phyloP scores from a whole-genome alignment of 2,113 vertebrate genomes.

The Paradisaea rubra region DNA sequence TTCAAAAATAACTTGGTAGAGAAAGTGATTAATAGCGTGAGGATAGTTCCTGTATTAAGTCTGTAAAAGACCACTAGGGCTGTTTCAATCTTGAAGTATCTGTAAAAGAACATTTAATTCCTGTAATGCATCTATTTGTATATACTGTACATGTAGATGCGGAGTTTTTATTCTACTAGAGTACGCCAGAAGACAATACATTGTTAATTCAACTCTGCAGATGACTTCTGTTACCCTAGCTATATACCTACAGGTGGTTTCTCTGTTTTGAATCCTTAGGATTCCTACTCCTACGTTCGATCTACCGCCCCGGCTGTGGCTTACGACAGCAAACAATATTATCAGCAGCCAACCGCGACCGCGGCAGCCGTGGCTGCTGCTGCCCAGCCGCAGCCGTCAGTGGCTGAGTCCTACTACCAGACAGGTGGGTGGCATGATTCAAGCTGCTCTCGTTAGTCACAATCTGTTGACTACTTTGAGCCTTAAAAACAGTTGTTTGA shows the following conservation, averaged over 20 bases:
- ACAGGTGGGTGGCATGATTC: conserved; percentile 74
- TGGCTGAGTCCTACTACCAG: conserved; percentile 97
- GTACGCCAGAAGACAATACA: not conserved
- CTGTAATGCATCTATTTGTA: not conserved
- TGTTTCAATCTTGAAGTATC: not conserved
- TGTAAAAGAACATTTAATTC: not conserved
- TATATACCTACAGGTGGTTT: not conserved
- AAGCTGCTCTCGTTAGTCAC: not conserved
- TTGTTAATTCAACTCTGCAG: not conserved
- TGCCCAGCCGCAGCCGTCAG: conserved; percentile 88
- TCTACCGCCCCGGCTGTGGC: conserved; percentile 91
- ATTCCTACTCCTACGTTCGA: conserved; percentile 93
- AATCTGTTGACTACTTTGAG: not conserved
- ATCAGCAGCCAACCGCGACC: conserved; percentile 90
- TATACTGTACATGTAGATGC: not conserved
- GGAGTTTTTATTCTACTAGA: not conserved
- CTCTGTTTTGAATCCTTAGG: conserved; percentile 69
- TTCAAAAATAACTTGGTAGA: not conserved
- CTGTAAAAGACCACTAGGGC: not conserved
- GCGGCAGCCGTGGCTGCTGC: conserved; percentile 83
- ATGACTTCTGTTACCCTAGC: not conserved
- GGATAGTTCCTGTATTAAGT: not conserved
- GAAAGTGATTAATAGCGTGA: not conserved
- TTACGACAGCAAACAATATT: conserved; percentile 97
- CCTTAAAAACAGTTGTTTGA: not conserved